These are phyloP conservation scores for Ellobius talpinus DNA, from an alignment of 2,113 vertebrate species.

Conservation along the genomic window DNA sequence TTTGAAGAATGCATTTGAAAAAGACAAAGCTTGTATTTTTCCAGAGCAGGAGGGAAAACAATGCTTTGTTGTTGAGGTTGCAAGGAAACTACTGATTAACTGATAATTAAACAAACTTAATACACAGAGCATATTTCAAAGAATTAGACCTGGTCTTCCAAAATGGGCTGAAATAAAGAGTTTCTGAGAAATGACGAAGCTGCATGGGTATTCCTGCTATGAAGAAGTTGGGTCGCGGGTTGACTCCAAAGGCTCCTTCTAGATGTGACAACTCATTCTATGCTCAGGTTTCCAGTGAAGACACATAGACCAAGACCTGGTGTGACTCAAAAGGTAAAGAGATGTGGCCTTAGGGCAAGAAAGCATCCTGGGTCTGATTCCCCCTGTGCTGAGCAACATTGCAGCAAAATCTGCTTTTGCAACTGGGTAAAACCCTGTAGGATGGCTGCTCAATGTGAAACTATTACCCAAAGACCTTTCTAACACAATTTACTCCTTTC, in stretches of 20 bases:
- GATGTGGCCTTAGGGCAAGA: neutral
- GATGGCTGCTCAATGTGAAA: neutral
- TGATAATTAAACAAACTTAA: neutral
- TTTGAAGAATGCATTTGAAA: conserved; percentile 41
- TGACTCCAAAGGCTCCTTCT: neutral
- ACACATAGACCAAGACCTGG: neutral
- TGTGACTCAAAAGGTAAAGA: neutral
- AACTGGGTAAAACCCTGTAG: neutral
- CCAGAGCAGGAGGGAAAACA: neutral
- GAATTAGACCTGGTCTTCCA: neutral
- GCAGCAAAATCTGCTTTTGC: neutral
- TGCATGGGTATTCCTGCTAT: neutral
- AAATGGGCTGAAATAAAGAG: neutral
- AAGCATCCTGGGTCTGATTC: neutral
- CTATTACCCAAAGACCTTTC: neutral
- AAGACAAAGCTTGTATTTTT: conserved; percentile 7
- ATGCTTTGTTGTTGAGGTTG: neutral
- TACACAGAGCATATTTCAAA: neutral
- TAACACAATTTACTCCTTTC: neutral
- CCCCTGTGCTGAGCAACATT: neutral
- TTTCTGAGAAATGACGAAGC: neutral
- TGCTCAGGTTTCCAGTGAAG: neutral
- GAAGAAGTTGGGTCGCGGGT: neutral
- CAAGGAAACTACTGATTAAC: neutral
- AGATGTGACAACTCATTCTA: neutral